Evolutionary conservation across 1,140 invertebrate genomes (phyloP).

Genomic region (Lysiphlebus fabarum): DNA sequence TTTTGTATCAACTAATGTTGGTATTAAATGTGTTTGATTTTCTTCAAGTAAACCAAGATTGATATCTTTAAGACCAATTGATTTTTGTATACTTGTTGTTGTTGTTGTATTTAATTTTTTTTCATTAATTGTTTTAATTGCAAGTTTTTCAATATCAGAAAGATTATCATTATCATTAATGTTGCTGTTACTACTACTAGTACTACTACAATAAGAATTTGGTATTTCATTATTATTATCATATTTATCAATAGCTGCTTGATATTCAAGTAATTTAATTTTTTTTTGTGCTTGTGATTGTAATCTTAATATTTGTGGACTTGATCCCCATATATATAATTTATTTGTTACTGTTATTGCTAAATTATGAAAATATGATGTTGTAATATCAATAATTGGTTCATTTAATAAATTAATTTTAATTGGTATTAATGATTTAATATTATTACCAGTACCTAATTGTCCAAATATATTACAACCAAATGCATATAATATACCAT

Average conservation of each 20-base stretch:
- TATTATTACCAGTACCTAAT: constrained; percentile 64
- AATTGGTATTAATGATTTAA: constrained; percentile 62
- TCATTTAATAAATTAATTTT: constrained; percentile 59
- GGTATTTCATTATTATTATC: constrained; percentile 28
- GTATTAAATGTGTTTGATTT: constrained; percentile 56
- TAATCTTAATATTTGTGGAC: constrained; percentile 70
- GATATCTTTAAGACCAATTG: constrained; percentile 34
- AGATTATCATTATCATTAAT: constrained; percentile 7
- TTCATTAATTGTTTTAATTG: constrained; percentile 23
- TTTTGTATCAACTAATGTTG: constrained; percentile 60
- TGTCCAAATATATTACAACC: constrained; percentile 79
- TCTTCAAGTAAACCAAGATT: constrained; percentile 42
- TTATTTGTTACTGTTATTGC: constrained; percentile 66
- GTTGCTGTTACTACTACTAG: constrained; percentile 10
- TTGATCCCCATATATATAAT: constrained; percentile 75
- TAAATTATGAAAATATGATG: constrained; percentile 79
- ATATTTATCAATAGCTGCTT: constrained; percentile 39
- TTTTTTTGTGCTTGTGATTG: constrained; percentile 65
- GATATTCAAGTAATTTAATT: constrained; percentile 56
- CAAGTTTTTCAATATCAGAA: constrained; percentile 14
- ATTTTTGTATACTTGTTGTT: constrained; percentile 21
- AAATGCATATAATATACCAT: constrained; percentile 70
- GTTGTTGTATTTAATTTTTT: constrained; percentile 26
- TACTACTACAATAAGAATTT: neutral
- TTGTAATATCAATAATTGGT: constrained; percentile 65